phyloP scores from a whole-genome alignment of 2,888 invertebrate species.

The Apotomis betuletana region DNA sequence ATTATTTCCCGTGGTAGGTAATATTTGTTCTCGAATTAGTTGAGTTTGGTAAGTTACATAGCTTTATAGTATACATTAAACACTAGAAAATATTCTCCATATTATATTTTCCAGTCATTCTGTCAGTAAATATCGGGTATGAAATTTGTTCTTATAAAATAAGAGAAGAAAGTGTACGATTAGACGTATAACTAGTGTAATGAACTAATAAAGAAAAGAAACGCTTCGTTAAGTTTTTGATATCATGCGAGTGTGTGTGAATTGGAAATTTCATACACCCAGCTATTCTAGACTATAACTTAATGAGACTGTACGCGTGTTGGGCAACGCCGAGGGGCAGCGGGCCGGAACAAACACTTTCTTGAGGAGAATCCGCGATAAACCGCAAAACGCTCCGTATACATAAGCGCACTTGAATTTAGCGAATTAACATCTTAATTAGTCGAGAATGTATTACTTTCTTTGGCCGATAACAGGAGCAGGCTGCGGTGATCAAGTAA shows the following conservation, averaged over 20 bases:
- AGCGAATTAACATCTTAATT: slow-evolving; percentile 33
- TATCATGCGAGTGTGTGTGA: not conserved
- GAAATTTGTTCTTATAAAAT: no score
- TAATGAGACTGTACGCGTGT: slow-evolving; percentile 42
- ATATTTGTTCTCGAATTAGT: no score
- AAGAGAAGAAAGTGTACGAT: no score
- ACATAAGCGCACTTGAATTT: slow-evolving; percentile 36
- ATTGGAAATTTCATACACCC: not conserved
- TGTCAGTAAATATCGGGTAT: no score
- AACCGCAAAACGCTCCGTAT: slow-evolving; percentile 39
- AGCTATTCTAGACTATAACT: slow-evolving; percentile 9
- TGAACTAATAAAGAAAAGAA: no score
- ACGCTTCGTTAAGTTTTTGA: not conserved
- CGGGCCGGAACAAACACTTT: slow-evolving; percentile 74
- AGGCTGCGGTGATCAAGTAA: no score
- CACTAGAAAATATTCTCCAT: no score
- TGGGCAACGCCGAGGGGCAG: slow-evolving; percentile 57
- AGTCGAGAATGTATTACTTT: slow-evolving; percentile 10
- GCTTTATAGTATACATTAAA: no score
- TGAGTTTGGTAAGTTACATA: no score
- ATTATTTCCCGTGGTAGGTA: no score
- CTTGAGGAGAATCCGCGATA: slow-evolving; percentile 63
- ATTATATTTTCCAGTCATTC: no score
- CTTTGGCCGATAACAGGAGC: not conserved
- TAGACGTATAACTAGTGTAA: no score